Conservation (phyloP, 2,797 vertebrate genomes). For the Botia kubotai region DNA sequence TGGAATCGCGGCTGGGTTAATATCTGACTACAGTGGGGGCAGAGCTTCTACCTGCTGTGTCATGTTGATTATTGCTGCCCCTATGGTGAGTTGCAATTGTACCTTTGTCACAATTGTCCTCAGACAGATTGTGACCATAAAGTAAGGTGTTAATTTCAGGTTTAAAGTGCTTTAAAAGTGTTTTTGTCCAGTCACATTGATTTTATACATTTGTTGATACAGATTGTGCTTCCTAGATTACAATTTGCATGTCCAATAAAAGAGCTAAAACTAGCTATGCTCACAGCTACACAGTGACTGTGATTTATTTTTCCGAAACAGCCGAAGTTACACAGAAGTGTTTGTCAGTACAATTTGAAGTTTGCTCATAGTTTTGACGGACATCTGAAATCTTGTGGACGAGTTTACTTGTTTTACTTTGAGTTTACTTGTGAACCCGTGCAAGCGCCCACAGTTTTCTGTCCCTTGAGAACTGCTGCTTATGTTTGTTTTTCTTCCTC, state of each 20-base stretch:
- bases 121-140: neutral
- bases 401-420: too few species aligned
- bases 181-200: neutral
- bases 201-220: neutral
- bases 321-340: neutral
- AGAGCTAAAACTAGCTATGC: too few species aligned
- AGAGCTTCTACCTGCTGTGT: conserved; percentile 90
- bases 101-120: neutral
- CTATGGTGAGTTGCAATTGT: conserved; percentile 83
- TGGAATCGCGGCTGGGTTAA: conserved; percentile 88
- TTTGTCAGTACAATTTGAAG: conserved; percentile 42
- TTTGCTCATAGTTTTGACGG: conserved; percentile 56
- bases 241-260: neutral
- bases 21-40: conserved; percentile 89
- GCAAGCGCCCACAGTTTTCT: conserved; percentile 15
- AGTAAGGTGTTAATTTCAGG: neutral
- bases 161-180: neutral
- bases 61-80: conserved; percentile 90
- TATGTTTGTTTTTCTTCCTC: conserved; percentile 35
- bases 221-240: neutral
- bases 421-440: conserved; percentile 40
- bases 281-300: neutral
- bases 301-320: neutral
- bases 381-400: conserved; percentile 13
- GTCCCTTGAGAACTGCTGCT: neutral